phyloP scores from a whole-genome alignment of 2,888 invertebrate genomes.

The Limnephilus auricula region DNA sequence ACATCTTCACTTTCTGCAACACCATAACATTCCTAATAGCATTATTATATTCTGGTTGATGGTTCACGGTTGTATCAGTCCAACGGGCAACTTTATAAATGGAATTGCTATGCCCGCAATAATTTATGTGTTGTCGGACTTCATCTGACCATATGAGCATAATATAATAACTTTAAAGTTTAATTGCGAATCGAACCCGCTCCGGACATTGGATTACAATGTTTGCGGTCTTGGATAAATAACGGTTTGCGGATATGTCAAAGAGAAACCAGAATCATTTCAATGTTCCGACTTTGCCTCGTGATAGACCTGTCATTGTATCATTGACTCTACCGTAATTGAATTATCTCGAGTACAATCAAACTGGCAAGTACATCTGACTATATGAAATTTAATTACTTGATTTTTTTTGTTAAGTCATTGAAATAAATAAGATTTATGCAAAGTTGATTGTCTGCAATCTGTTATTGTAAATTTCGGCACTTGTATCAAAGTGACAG shows the following conservation, averaged over 20 bases:
- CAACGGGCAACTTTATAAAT: background rate
- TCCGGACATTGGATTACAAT: background rate
- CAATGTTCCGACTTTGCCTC: conserved; percentile 13
- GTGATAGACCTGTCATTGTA: conserved; percentile 3
- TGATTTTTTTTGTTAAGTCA: background rate
- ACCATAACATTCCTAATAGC: background rate
- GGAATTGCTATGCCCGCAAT: background rate
- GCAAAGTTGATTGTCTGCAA: background rate
- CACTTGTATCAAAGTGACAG: background rate
- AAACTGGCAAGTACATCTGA: background rate
- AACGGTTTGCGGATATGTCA: conserved; percentile 19
- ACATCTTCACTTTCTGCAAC: background rate
- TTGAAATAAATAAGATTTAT: background rate
- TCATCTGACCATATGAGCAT: background rate
- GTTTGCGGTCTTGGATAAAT: conserved; percentile 12
- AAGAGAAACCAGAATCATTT: conserved; percentile 3
- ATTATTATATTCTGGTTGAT: background rate
- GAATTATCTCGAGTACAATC: background rate
- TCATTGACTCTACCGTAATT: conserved; percentile 7
- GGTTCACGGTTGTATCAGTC: background rate
- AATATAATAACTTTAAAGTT: background rate
- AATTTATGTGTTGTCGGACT: background rate
- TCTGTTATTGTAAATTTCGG: background rate
- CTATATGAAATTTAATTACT: background rate
- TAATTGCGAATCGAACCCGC: background rate